These are phyloP conservation scores for Sarcophaga rosellei DNA, from an alignment of 2,888 invertebrate genomes.

Conservation along the genomic window DNA sequence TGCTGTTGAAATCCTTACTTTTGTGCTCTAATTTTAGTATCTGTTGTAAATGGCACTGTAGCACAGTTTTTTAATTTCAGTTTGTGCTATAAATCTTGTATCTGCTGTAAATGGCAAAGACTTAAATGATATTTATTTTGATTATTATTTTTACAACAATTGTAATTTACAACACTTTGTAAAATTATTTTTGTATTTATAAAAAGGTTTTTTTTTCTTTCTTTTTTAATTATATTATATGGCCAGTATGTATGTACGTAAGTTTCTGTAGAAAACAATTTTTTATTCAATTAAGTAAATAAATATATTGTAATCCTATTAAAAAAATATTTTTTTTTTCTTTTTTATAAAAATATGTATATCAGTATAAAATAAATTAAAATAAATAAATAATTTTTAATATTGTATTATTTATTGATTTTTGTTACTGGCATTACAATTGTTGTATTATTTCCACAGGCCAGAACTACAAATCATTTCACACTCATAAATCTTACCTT, in stretches of 20 bases:
- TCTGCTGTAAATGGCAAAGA: neutral
- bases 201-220: too few species aligned
- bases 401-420: neutral
- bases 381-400: neutral
- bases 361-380: neutral
- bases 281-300: slow-evolving; percentile 33
- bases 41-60: neutral
- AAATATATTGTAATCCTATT: slow-evolving; percentile 41
- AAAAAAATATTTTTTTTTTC: slow-evolving; percentile 18
- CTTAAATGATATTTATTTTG: neutral
- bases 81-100: neutral
- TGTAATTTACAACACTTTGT: neutral
- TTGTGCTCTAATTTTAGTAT: neutral
- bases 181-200: neutral
- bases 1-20: neutral
- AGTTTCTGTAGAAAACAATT: neutral
- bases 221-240: too few species aligned
- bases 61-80: too few species aligned
- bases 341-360: too few species aligned
- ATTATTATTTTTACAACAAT: neutral
- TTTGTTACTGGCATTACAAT: neutral
- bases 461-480: slow-evolving; percentile 5
- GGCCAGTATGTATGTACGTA: neutral
- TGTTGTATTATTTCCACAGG: neutral
- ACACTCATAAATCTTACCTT: slow-evolving; percentile 55